A percentile compares a stretch with the other conserved stretches of the same genome.
Evolutionary conservation across 2,113 vertebrate species (phyloP).

Genomic region (Danio rerio): GRCz12tu NC_133198.1:35767501-35768000

Average conservation of each 20-base stretch:
- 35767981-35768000: too few species aligned
- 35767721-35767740: conserved; percentile 9
- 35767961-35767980: too few species aligned
- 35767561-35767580: conserved; percentile 1
- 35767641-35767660: conserved; percentile 42
- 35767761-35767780: conserved; percentile 53
- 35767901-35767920: too few species aligned
- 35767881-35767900: too few species aligned
- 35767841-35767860: too few species aligned
- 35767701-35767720: conserved; percentile 56
- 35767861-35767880: too few species aligned
- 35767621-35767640: conserved; percentile 25
- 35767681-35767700: conserved; percentile 27
- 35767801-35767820: background rate
- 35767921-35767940: too few species aligned
- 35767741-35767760: conserved; percentile 16
- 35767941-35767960: too few species aligned
- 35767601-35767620: background rate
- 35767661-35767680: conserved; percentile 34
- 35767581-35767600: conserved; percentile 15
- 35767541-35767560: conserved; percentile 25
- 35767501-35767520: conserved; percentile 39
- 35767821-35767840: too few species aligned
- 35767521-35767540: conserved; percentile 20
- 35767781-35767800: conserved; percentile 25